A percentile compares a stretch with the other conserved stretches of the same genome.
Conservation (phyloP, 2,888 invertebrate species). For the Oscheius sp. region DNA sequence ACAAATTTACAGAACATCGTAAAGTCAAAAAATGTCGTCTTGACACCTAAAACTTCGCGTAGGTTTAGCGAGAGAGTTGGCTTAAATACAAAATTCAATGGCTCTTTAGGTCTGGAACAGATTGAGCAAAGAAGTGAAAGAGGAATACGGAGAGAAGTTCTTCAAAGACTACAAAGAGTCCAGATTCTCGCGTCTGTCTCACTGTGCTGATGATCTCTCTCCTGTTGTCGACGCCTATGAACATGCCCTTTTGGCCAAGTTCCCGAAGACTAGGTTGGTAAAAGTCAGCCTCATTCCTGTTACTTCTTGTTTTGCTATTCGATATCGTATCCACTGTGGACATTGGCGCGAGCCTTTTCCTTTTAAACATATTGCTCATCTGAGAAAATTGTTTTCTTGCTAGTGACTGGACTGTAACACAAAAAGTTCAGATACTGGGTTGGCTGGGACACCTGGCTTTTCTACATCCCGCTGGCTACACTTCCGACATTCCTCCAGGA, state of each 20-base stretch:
- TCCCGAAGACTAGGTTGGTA: constrained; percentile 45
- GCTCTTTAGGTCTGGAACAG: constrained; percentile 45
- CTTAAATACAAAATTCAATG: too few relatives aligned
- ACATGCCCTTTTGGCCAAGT: constrained; percentile 52
- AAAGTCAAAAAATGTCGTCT: too few relatives aligned
- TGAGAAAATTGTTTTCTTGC: too few relatives aligned
- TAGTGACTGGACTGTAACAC: neutral
- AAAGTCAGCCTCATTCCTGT: too few relatives aligned
- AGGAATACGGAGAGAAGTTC: constrained; percentile 52
- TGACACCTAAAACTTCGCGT: too few relatives aligned
- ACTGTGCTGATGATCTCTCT: constrained; percentile 50
- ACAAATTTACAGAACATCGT: too few relatives aligned
- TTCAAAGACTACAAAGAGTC: constrained; percentile 55
- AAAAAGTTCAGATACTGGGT: constrained; percentile 52
- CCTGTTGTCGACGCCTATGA: constrained; percentile 58
- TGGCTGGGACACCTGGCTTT: constrained; percentile 56
- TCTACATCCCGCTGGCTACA: constrained; percentile 60
- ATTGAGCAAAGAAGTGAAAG: constrained; percentile 43
- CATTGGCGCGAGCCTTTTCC: too few relatives aligned
- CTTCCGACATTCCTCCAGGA: constrained; percentile 60
- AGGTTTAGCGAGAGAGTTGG: too few relatives aligned
- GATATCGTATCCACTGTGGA: too few relatives aligned
- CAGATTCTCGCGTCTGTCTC: constrained; percentile 53
- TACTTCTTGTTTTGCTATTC: too few relatives aligned
- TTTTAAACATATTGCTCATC: too few relatives aligned